Evolutionary conservation across 2,113 vertebrate genomes (phyloP).

Genomic region (Sitta europaea): DNA sequence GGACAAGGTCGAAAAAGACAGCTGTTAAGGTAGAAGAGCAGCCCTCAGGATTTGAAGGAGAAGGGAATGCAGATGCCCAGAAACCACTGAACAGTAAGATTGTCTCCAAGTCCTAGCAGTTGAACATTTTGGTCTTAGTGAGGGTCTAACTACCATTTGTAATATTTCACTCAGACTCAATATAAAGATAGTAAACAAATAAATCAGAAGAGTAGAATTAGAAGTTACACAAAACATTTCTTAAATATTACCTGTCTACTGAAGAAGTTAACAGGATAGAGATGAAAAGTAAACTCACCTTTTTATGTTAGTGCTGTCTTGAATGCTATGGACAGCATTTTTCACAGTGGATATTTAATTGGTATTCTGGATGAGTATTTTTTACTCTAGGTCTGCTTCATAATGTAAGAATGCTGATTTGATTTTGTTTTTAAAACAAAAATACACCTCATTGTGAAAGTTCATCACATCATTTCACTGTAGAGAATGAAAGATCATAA

Average conservation of each 20-base stretch:
- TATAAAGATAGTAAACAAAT: background rate
- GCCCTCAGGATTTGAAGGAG: conserved; percentile 64
- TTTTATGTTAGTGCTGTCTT: background rate
- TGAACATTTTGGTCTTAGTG: background rate
- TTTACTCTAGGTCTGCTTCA: background rate
- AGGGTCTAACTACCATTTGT: background rate
- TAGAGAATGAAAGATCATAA: background rate
- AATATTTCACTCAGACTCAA: background rate
- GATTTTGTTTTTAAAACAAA: background rate
- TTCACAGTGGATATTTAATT: background rate
- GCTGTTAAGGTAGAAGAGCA: conserved; percentile 72
- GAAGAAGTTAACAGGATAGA: background rate
- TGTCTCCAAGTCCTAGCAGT: background rate
- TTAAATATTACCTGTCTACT: background rate
- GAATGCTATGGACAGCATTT: background rate
- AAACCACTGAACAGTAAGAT: conserved; percentile 78
- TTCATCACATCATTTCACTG: background rate
- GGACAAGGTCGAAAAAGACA: conserved; percentile 59
- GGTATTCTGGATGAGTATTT: background rate
- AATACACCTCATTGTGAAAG: background rate
- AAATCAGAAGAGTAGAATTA: background rate
- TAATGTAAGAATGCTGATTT: background rate
- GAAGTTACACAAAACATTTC: background rate
- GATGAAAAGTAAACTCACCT: background rate
- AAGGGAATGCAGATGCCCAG: conserved; percentile 64